Evolutionary conservation across 1,140 invertebrate genomes (phyloP), one percentile per base, ranked within the genome.

Genomic region (Caerostris darwini): DNA sequence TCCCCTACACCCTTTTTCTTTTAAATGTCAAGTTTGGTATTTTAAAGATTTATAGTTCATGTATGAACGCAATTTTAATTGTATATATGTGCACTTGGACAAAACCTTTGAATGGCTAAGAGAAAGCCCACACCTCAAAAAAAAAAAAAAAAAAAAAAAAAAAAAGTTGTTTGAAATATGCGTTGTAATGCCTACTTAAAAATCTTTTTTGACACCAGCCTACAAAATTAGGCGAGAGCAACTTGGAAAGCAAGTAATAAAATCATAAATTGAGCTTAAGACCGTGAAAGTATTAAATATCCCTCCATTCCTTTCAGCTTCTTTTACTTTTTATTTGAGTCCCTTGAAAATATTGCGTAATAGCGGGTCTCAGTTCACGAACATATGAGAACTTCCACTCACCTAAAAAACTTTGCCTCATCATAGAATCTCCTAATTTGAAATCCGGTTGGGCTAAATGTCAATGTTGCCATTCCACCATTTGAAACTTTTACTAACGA

Each of bases 381-480:
- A 50, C 50, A 4, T 77, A 77, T 77, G 3, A 77, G 8, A 10
- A 50, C 34, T 50, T 10, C 10, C 3, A 64, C 61, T 14, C 14
- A 64, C 61, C 8, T 17, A 53, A 7, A 71, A 71, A 71, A 71
- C 8, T 34, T 12, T 19, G 69, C n/a, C 17, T 69, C 67, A 69
- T 69, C 67, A 19, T 69, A n/a, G 17, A 69, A 69, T 69, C 67
- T 17, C 19, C 67, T 69, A 69, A 69, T 69, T 69, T 69, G 17
- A 69, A 69, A 69, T 69, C 67, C 67, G 67, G 67, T 19, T 69
- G 67, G 34, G 10, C 71, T 64, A 64, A 64, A 64, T 64, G 61
- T 64, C 34, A 50, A 77, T 77, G 71, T 53, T 77, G 10, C 71
- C 71, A 7, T 77, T 77, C 10, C 71, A 77, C 71, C 71, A 14